These are phyloP conservation scores for Jordanella pulchra DNA, from an alignment of 2,797 vertebrate species.

Conservation along the genomic window DNA sequence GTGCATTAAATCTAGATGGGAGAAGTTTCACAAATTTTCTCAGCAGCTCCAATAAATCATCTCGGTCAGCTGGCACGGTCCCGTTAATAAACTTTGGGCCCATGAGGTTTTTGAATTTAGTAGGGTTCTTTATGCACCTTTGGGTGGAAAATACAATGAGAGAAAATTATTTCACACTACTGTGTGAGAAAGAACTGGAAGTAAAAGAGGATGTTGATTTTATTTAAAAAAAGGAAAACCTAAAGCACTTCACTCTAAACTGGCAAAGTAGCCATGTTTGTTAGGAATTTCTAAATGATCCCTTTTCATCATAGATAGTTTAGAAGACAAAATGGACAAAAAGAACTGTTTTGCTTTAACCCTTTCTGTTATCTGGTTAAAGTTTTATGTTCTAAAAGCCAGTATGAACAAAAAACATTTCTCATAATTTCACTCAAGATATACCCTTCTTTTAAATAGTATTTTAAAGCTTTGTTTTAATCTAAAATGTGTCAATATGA, in stretches of 20 bases:
- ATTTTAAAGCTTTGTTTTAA: not conserved
- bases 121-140: slow-evolving; percentile 19
- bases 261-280: not conserved
- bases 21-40: slow-evolving; percentile 43
- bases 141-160: slow-evolving; percentile 30
- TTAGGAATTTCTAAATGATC: not conserved
- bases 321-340: not conserved
- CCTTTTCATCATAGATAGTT: not conserved
- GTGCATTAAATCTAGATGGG: slow-evolving; percentile 32
- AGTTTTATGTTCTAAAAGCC: not conserved
- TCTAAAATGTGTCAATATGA: not conserved
- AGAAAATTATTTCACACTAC: not conserved
- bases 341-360: not conserved
- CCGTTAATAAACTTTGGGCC: slow-evolving; percentile 24
- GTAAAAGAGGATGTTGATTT: not conserved
- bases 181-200: not conserved
- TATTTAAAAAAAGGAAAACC: not conserved
- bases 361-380: slow-evolving; percentile 5
- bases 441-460: not conserved
- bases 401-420: not conserved
- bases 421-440: not conserved
- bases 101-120: slow-evolving; percentile 6
- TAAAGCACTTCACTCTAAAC: not conserved
- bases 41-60: slow-evolving; percentile 46
- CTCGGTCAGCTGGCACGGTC: slow-evolving; percentile 4